A percentile compares a stretch with the other conserved stretches of the same genome.
These are phyloP conservation scores for Erinaceus europaeus DNA, from an alignment of 2,113 vertebrate species.

Conservation along the genomic window DNA sequence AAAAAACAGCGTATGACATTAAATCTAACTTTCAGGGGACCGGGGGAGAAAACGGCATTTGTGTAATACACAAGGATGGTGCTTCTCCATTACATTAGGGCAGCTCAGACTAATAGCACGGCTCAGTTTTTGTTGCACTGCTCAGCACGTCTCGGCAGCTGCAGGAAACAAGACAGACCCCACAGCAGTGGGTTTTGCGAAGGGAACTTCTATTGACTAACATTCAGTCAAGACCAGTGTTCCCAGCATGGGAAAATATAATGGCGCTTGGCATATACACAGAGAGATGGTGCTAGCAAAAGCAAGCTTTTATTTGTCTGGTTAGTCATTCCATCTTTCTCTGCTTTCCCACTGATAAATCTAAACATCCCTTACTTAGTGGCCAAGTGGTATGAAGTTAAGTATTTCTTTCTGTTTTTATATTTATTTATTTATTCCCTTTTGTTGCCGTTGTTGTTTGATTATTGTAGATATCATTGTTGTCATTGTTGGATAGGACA, in stretches of 20 bases:
- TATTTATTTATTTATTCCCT: too few relatives aligned
- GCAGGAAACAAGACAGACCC: background rate
- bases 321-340: conserved; percentile 14
- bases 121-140: background rate
- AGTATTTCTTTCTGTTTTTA: too few relatives aligned
- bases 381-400: conserved; percentile 9
- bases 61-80: background rate
- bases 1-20: too few relatives aligned
- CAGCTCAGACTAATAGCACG: background rate
- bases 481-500: too few relatives aligned
- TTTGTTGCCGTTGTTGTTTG: too few relatives aligned
- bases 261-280: conserved; percentile 12
- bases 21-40: conserved; percentile 28
- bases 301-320: background rate
- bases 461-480: too few relatives aligned
- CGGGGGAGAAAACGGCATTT: background rate
- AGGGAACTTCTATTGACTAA: conserved; percentile 43
- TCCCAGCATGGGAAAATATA: conserved; percentile 48
- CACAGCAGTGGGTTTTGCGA: conserved; percentile 11
- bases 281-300: background rate
- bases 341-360: conserved; percentile 23
- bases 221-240: conserved; percentile 21
- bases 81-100: background rate
- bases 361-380: background rate
- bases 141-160: background rate